Base-by-base conservation (phyloP, 1,140 invertebrate genomes). In the Drosophila novamexicana region DNA sequence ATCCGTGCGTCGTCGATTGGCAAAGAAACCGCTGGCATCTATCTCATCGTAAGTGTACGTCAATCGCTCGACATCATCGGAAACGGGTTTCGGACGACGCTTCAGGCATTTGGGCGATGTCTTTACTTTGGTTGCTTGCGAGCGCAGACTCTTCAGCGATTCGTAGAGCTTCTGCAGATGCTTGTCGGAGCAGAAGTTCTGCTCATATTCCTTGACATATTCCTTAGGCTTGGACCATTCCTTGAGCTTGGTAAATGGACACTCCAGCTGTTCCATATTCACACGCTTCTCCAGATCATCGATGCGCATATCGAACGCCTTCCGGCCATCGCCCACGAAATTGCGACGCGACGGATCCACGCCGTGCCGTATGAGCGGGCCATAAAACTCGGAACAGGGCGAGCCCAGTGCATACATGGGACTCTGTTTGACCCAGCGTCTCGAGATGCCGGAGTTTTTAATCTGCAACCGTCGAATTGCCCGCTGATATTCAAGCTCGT, bases 371-470 rank as follows among this genome's bases (percentile, higher is more conserved):
- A 93, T 92, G 44, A 93, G 78, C 6, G 94, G 94, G 2, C 86
- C 93, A 76, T 94, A 94, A 10, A 94, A 91, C 53, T 94, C 93
- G 0, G 93, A 95, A 40, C 90, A 92, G 2, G 91, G 91, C 49
- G 93, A 91, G 1, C 82, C 90, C 65, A 94, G 80, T n/a, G 93
- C 85, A 6, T 93, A 83, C 47, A 94, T 91, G 12, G 94, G 92
- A 61, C 93, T 92, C 5, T 79, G 69, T 63, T 93, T 92, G 3
- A 50, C 14, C 76, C 80, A 88, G 16, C 62, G 82, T 0, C 90
- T 56, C 32, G 69, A 8, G 37, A 64, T 32, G 6, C 56, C 93
- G 56, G 52, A 3, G 0, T 77, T 10, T 14, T 75, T 45, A 8
- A 61, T 56, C 14, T 91, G 74, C 1, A 92, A 36, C 0, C 81